phyloP scores from a whole-genome alignment of 1,140 invertebrate species.

The Nephila pilipes region DNA sequence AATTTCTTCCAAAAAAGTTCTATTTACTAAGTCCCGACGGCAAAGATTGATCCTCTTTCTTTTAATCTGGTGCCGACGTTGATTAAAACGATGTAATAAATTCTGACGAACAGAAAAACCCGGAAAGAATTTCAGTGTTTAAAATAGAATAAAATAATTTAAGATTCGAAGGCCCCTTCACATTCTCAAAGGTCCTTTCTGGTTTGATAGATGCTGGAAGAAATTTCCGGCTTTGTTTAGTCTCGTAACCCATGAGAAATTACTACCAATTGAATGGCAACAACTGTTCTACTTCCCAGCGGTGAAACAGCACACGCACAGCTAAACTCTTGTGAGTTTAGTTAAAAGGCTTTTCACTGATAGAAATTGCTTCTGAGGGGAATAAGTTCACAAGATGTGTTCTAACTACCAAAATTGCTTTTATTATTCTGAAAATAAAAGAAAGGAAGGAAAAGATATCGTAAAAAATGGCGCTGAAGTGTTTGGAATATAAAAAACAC shows the following conservation, averaged over 20 bases:
- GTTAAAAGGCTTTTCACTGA: slow-evolving; percentile 42
- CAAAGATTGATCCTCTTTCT: neutral
- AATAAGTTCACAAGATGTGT: neutral
- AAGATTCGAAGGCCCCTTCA: neutral
- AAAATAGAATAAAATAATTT: slow-evolving; percentile 28
- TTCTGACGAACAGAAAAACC: neutral
- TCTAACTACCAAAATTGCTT: neutral
- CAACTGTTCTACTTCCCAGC: slow-evolving; percentile 47
- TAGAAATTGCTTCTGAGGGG: slow-evolving; percentile 1
- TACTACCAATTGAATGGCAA: slow-evolving; percentile 52
- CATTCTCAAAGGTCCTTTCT: slow-evolving; percentile 17
- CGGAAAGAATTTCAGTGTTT: neutral
- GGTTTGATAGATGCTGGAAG: slow-evolving; percentile 1
- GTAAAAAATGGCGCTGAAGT: neutral
- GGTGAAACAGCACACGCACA: slow-evolving; percentile 47
- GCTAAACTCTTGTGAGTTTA: slow-evolving; percentile 22
- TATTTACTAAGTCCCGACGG: neutral
- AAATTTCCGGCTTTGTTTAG: slow-evolving; percentile 52
- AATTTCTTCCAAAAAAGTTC: neutral
- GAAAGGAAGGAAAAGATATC: neutral
- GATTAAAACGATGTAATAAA: slow-evolving; percentile 8
- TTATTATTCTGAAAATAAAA: neutral
- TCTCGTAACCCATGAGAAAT: slow-evolving; percentile 43
- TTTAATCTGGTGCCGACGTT: neutral
- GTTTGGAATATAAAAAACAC: neutral